A percentile compares a stretch with the other conserved stretches of the same genome.
Evolutionary conservation across 2,888 invertebrate genomes (phyloP).

Genomic region (Sarcophaga carnaria): DNA sequence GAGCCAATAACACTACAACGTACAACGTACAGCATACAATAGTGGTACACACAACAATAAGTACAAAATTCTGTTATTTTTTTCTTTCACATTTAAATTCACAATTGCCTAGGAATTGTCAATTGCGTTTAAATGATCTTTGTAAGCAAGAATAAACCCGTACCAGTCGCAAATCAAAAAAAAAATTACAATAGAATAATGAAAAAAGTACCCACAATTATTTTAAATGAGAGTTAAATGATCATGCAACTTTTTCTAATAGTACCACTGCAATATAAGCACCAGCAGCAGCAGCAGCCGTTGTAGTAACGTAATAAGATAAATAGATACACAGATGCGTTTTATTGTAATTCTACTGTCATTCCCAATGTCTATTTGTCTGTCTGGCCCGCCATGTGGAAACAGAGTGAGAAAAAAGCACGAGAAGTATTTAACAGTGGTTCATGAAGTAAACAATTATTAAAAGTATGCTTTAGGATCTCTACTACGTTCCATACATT

Average conservation of each 20-base stretch:
- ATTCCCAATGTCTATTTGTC: neutral
- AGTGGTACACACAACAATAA: no score
- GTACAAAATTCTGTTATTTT: slow-evolving; percentile 42
- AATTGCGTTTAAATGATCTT: slow-evolving; percentile 15
- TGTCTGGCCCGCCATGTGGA: neutral
- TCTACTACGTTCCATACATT: no score
- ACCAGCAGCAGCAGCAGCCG: neutral
- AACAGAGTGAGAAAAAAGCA: neutral
- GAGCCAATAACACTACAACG: neutral
- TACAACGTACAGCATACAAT: no score
- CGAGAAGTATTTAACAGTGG: slow-evolving; percentile 5
- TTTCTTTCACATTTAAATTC: slow-evolving; percentile 10
- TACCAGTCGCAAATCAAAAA: slow-evolving; percentile 44
- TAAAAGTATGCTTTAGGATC: no score
- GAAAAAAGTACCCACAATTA: slow-evolving; percentile 58
- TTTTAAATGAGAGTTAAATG: slow-evolving; percentile 62
- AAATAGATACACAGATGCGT: slow-evolving; percentile 42
- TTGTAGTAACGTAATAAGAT: neutral
- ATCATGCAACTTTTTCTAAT: slow-evolving; percentile 51
- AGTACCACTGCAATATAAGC: slow-evolving; percentile 2
- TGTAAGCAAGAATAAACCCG: slow-evolving; percentile 32
- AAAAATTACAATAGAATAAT: slow-evolving; percentile 31
- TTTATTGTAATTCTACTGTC: slow-evolving; percentile 33
- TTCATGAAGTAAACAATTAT: neutral
- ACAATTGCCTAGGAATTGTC: neutral